These are phyloP conservation scores for Drosophila grimshawi DNA, from an alignment of 1,140 invertebrate species.

Conservation along the genomic window DNA sequence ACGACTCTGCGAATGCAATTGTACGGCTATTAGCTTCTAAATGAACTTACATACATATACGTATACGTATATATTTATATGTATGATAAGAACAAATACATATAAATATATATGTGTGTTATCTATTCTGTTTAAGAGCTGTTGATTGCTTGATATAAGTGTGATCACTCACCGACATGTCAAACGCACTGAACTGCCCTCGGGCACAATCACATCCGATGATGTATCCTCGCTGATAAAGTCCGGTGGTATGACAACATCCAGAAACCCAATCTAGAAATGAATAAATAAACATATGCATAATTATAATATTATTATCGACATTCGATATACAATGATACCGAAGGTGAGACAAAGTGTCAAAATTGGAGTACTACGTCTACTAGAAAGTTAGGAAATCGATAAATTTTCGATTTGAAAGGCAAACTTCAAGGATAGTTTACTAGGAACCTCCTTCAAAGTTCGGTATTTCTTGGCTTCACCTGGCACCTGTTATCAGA, in stretches of 20 bases:
- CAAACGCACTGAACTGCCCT: slow-evolving; percentile 90
- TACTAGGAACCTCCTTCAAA: too few relatives aligned
- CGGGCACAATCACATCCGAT: slow-evolving; percentile 92
- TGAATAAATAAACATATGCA: not conserved
- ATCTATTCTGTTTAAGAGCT: too few relatives aligned
- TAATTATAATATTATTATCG: not conserved
- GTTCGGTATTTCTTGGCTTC: too few relatives aligned
- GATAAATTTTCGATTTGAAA: too few relatives aligned
- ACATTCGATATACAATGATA: not conserved
- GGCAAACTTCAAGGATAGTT: too few relatives aligned
- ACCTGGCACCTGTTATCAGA: too few relatives aligned
- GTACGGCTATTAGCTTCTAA: slow-evolving; percentile 23
- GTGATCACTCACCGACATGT: slow-evolving; percentile 85
- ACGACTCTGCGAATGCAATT: slow-evolving; percentile 17
- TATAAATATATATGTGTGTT: not conserved
- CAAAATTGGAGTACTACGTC: too few relatives aligned
- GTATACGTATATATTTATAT: not conserved
- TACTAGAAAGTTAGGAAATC: too few relatives aligned
- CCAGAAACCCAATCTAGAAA: slow-evolving; percentile 90
- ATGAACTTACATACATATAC: slow-evolving; percentile 13
- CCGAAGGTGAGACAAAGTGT: too few relatives aligned
- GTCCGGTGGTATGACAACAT: slow-evolving; percentile 94
- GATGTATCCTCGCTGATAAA: slow-evolving; percentile 92
- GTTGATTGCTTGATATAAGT: too few relatives aligned
- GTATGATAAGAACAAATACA: not conserved